These are phyloP conservation scores for Empidonax traillii DNA, from an alignment of 2,113 vertebrate genomes.

Conservation along the genomic window DNA sequence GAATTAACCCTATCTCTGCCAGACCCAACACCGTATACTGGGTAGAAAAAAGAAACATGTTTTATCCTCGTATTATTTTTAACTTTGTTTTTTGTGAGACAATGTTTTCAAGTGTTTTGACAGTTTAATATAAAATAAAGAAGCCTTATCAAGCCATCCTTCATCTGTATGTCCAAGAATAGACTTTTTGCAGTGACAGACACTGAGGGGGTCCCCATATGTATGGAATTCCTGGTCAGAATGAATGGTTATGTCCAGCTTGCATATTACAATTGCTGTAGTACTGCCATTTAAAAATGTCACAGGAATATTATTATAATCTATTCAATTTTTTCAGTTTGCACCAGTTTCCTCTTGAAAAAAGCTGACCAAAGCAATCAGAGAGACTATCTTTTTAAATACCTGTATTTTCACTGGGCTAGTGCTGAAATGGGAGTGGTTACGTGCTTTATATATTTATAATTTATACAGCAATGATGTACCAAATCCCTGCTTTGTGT, in stretches of 20 bases:
- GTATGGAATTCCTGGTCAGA: neutral
- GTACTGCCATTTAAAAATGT: neutral
- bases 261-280: neutral
- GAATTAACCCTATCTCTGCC: neutral
- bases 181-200: neutral
- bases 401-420: neutral
- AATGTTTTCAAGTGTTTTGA: neutral
- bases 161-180: neutral
- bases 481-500: neutral
- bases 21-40: neutral
- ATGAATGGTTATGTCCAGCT: rapidly evolving
- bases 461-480: neutral
- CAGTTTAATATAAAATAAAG: neutral
- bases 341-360: neutral
- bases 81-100: neutral
- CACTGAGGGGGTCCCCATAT: neutral
- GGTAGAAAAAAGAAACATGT: neutral
- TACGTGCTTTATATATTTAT: neutral
- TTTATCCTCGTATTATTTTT: neutral
- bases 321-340: neutral
- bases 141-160: neutral
- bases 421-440: neutral
- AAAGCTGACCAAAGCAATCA: neutral
- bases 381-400: neutral
- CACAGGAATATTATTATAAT: neutral